phyloP scores from a whole-genome alignment of 2,797 vertebrate species.

The Myotis daubentonii region DNA sequence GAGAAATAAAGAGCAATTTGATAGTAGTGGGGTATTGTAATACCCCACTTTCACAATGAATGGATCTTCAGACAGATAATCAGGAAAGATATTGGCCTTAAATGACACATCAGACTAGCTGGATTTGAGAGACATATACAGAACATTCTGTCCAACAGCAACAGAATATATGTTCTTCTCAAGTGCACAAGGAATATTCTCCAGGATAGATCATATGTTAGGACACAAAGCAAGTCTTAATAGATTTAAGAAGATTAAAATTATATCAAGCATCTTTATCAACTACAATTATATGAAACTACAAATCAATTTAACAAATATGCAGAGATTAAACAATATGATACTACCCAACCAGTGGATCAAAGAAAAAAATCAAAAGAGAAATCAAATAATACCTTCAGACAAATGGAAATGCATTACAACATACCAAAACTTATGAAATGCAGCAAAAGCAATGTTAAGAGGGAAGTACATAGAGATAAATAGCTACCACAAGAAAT shows the following conservation, averaged over 20 bases:
- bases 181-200: neutral
- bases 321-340: neutral
- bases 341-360: neutral
- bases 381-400: neutral
- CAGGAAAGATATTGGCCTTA: neutral
- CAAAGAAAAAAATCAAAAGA: neutral
- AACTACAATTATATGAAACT: neutral
- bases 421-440: neutral
- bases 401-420: neutral
- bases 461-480: neutral
- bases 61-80: neutral
- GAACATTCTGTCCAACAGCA: neutral
- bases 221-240: neutral
- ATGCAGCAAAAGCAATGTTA: neutral
- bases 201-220: neutral
- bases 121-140: neutral
- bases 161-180: neutral
- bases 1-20: neutral
- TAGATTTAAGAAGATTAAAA: neutral
- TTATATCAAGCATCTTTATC: neutral
- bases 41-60: neutral
- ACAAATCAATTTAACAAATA: neutral
- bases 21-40: neutral
- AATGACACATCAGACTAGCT: neutral
- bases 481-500: neutral